Evolutionary conservation across 2,113 vertebrate genomes (phyloP), one percentile per base, ranked within the genome.

Genomic region (Hippolais icterina): DNA sequence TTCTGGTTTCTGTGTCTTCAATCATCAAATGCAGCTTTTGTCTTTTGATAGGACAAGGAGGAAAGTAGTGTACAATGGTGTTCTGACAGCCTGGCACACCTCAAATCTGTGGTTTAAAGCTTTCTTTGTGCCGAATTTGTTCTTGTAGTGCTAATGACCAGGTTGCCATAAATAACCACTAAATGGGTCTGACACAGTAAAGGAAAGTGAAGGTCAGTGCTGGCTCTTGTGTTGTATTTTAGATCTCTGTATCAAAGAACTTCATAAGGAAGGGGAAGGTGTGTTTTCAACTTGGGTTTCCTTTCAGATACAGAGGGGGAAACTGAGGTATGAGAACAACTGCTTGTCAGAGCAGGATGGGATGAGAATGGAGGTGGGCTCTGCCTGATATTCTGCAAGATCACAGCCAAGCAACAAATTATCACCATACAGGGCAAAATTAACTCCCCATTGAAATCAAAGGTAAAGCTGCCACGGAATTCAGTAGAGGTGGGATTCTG

Each of bases 71-170:
- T 81, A 94, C 94, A 92, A 91, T 94, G 85, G 93, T 64, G 86
- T 87, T 81, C 93, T 92, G 72, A 89, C 44, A 90, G 89, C 33
- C 57, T 0, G 65, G 80, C 90, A 96, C 92, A 94, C 83, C 94
- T 93, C 80, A 82, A 12, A 49, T 87, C 72, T 60, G 79, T 77
- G 71, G 35, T 94, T 95, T 92, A 94, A 95, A 95, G 95, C 52
- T 68, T 90, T 89, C 96, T 95, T 97, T 96, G 88, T 92, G 70
- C 50, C 71, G 92, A 70, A 71, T 79, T 94, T 86, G 83, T 90
- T 83, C 92, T 96, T 94, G 29, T 68, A 93, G 90, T 95, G 89
- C 93, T 97, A 96, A 96, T 94, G 92, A 93, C 86, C 65, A 81
- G 37, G 25, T 86, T 95, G 79, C 96, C 90, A 93, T 96, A 96